Percentiles rank a stretch among this genome's conserved stretches.
Evolutionary conservation across 2,797 vertebrate genomes (phyloP).

Genomic region (Ctenopoma multispine): DNA sequence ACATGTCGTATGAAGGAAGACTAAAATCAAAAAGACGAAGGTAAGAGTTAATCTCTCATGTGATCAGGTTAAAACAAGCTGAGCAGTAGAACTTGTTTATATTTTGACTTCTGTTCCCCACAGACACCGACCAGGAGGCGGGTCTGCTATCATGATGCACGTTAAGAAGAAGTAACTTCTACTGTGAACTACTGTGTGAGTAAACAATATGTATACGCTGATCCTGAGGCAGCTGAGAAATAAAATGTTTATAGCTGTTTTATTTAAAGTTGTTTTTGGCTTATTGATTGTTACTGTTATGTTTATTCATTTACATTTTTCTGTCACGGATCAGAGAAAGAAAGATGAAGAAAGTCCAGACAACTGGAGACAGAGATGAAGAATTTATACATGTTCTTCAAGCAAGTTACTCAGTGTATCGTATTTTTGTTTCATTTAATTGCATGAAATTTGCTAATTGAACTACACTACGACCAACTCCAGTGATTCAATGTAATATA

Average conservation of each 20-base stretch:
- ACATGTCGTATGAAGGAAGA: not conserved
- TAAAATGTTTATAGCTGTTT: no score
- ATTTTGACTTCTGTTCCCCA: not conserved
- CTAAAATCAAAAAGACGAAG: accelerated
- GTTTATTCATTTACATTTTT: not conserved
- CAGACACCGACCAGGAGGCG: not conserved
- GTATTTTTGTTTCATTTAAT: not conserved
- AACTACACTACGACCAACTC: not conserved
- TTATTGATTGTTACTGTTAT: not conserved
- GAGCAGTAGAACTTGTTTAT: no score
- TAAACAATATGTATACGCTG: not conserved
- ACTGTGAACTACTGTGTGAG: not conserved
- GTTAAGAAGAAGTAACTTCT: not conserved
- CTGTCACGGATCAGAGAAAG: not conserved
- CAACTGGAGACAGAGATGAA: not conserved
- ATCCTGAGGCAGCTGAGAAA: not conserved
- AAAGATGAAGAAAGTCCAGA: not conserved
- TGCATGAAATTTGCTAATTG: not conserved
- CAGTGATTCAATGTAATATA: no score
- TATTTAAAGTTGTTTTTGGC: not conserved
- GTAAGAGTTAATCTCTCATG: not conserved
- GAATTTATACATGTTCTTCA: not conserved
- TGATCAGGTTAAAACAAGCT: not conserved
- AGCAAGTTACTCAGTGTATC: not conserved
- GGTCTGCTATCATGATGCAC: not conserved